A percentile compares a stretch with the other conserved stretches of the same genome.
Conservation (phyloP, 2,797 vertebrate genomes). For the Oceanodroma leucorhoa region DNA sequence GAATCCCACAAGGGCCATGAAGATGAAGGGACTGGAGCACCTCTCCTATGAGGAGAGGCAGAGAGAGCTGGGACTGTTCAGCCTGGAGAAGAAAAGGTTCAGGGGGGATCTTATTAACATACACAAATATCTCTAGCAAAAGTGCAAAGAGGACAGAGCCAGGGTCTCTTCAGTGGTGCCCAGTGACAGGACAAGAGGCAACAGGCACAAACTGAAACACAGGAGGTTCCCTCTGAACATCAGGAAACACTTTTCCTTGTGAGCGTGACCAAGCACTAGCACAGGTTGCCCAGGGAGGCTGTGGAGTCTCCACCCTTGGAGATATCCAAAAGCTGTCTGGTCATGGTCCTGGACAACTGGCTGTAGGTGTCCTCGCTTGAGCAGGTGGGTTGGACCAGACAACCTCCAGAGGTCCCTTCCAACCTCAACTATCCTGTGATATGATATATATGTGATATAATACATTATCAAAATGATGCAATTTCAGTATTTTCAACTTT, state of each 20-base stretch:
- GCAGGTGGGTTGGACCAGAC: not conserved
- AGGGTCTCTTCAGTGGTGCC: not conserved
- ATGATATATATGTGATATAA: not conserved
- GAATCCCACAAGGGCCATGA: not conserved
- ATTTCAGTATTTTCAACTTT: not conserved
- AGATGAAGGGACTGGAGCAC: not conserved
- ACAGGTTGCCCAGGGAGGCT: not conserved
- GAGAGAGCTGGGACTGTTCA: not conserved
- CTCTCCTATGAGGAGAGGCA: not conserved
- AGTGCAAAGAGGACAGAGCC: not conserved
- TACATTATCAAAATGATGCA: not conserved
- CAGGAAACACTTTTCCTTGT: not conserved
- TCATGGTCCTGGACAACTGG: rapidly evolving
- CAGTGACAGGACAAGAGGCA: not conserved
- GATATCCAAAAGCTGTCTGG: rapidly evolving
- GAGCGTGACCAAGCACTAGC: not conserved
- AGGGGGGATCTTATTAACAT: not conserved
- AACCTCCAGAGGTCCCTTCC: not conserved
- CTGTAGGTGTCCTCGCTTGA: not conserved
- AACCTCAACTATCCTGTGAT: not conserved
- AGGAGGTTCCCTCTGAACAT: not conserved
- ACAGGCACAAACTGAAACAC: not conserved
- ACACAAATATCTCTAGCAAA: not conserved
- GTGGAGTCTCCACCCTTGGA: not conserved
- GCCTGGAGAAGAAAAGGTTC: not conserved